phyloP scores from a whole-genome alignment of 1,140 invertebrate species.

The Metopolophium dirhodum region DNA sequence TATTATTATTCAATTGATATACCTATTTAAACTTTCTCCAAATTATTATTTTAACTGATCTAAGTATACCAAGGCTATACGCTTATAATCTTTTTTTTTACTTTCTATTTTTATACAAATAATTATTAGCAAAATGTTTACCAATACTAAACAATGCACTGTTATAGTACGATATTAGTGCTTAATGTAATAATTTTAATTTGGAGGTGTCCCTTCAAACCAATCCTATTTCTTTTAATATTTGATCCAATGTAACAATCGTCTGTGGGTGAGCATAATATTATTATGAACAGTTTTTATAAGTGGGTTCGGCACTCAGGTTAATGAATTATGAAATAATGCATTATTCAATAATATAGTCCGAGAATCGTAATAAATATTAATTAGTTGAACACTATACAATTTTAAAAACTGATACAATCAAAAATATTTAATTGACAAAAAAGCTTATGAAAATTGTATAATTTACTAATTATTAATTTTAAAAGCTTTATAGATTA shows the following conservation, averaged over 20 bases:
- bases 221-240: conserved; percentile 13
- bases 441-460: neutral
- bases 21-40: conserved; percentile 12
- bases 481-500: neutral
- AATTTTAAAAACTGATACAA: neutral
- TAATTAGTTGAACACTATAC: neutral
- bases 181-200: neutral
- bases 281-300: neutral
- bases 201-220: neutral
- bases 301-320: neutral
- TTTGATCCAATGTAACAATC: neutral
- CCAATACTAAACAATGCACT: neutral
- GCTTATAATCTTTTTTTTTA: neutral
- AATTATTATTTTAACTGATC: neutral
- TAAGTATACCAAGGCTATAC: neutral
- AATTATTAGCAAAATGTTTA: neutral
- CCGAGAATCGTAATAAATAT: neutral
- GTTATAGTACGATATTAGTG: neutral
- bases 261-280: neutral
- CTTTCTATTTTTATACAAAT: conserved; percentile 19
- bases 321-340: neutral
- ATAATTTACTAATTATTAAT: neutral
- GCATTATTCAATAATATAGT: neutral
- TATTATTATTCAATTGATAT: conserved; percentile 37
- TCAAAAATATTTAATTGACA: neutral